Evolutionary conservation across 2,888 invertebrate species (phyloP), one percentile per base, ranked within the genome.

Genomic region (Homarus gammarus): DNA sequence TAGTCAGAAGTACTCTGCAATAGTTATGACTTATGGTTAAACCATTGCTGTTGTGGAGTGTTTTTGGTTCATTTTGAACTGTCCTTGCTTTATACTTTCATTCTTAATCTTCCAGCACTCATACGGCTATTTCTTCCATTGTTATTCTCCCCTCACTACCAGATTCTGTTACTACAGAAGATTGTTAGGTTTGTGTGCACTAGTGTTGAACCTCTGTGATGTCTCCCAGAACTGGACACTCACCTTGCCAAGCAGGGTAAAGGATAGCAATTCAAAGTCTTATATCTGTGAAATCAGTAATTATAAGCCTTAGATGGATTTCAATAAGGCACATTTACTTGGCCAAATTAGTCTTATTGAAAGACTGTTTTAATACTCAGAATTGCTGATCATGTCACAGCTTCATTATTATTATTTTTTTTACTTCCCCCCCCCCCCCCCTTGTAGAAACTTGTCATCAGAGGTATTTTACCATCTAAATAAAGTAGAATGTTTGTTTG

Each of bases 361-460:
- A 78, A 78, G 83, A 72, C 51, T 40, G 36, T 72, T 77, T 86
- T 51, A 64, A 79, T 56, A 70, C 86, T 79, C 27, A 27, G 61
- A 68, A 31, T 78, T 70, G 70, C 70, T 70, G 70, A 56, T 56
- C 33, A 78, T 68, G 40, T 56, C 72, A 68, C 61, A 51, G 78
- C 2, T 0, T n/a, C 56, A 8, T 56, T 33, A 36, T 22, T n/a
- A 18, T 78, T 49, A 56, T 83, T 83, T 36, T 49, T 8, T 36
- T 49, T 49, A 18, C 51, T 36, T 49, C 15, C 75, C 85, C 40
- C 49, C 33, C 64, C 40, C 38, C 38, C 72, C 72, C 77, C 87
- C 87, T 87, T 68, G 75, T 82, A 87, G 87, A 83, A 87, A 87
- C 51, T 73, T 87, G 81, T 87, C 81, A 72, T 79, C 49, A 83